A percentile compares a stretch with the other conserved stretches of the same genome.
Conservation (phyloP, 1,140 invertebrate genomes). For the Atta cephalotes region DNA sequence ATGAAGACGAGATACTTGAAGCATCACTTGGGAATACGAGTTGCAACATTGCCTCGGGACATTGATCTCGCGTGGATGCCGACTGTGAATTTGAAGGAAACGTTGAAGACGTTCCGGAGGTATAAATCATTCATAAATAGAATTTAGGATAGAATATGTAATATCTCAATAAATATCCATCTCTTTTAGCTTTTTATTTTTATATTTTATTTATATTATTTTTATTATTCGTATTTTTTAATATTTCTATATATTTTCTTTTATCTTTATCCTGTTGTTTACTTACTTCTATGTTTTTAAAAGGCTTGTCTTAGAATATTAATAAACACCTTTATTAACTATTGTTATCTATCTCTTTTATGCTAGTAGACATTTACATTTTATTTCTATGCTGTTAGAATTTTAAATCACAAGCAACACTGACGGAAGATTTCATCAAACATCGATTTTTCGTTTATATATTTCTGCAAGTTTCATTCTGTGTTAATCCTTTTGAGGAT, state of each 20-base stretch:
- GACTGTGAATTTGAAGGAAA: conserved; percentile 50
- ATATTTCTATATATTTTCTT: too few species aligned
- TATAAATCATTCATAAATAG: conserved; percentile 45
- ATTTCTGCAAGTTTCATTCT: not conserved
- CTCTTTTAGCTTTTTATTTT: too few species aligned
- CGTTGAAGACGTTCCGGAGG: conserved; percentile 70
- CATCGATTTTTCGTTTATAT: not conserved
- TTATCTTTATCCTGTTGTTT: too few species aligned
- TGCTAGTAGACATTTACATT: conserved; percentile 2
- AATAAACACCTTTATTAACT: too few species aligned
- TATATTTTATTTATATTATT: too few species aligned
- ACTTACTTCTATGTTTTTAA: too few species aligned
- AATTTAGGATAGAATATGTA: not conserved
- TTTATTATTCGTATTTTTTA: too few species aligned
- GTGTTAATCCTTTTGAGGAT: not conserved
- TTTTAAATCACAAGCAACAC: not conserved
- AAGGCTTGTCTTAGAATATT: too few species aligned
- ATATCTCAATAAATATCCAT: not conserved
- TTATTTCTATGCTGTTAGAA: not conserved
- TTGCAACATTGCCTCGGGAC: conserved; percentile 74
- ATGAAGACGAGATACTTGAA: conserved; percentile 70
- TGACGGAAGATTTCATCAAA: not conserved
- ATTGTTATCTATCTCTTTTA: not conserved
- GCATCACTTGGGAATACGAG: conserved; percentile 77
- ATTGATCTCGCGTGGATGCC: conserved; percentile 78